Conservation (phyloP, 2,888 invertebrate species). For the Luperina testacea region DNA sequence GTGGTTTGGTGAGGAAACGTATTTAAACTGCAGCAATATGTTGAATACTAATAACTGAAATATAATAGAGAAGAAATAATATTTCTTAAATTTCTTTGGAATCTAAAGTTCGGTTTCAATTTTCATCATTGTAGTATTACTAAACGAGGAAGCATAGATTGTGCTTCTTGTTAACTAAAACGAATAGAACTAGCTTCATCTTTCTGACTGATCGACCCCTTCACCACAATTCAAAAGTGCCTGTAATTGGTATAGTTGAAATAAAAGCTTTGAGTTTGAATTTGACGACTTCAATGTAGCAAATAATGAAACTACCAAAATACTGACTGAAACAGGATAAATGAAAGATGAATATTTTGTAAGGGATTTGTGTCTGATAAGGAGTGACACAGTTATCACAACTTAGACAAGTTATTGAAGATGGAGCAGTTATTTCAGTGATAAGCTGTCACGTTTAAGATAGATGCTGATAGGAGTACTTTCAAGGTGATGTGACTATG, state of each 20-base stretch:
- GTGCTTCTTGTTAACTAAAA: conserved; percentile 7
- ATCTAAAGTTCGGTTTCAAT: not conserved
- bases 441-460: conserved; percentile 74
- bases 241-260: too few relatives aligned
- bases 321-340: conserved; percentile 15
- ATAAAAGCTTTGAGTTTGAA: not conserved
- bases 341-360: conserved; percentile 43
- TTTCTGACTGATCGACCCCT: too few relatives aligned
- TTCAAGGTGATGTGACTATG: conserved; percentile 68
- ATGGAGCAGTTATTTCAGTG: conserved; percentile 69
- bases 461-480: conserved; percentile 65
- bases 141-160: not conserved
- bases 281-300: conserved; percentile 12
- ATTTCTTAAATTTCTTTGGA: conserved; percentile 10
- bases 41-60: conserved; percentile 37
- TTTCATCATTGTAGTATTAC: conserved; percentile 5
- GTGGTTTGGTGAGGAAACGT: conserved; percentile 20
- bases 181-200: not conserved
- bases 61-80: conserved; percentile 3
- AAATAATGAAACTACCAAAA: not conserved
- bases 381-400: conserved; percentile 61
- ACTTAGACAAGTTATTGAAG: conserved; percentile 54
- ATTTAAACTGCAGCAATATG: conserved; percentile 7
- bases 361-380: conserved; percentile 58
- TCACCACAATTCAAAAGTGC: too few relatives aligned